Base-by-base conservation (phyloP, 2,797 vertebrate genomes). In the Sebastolobus altivelis region DNA sequence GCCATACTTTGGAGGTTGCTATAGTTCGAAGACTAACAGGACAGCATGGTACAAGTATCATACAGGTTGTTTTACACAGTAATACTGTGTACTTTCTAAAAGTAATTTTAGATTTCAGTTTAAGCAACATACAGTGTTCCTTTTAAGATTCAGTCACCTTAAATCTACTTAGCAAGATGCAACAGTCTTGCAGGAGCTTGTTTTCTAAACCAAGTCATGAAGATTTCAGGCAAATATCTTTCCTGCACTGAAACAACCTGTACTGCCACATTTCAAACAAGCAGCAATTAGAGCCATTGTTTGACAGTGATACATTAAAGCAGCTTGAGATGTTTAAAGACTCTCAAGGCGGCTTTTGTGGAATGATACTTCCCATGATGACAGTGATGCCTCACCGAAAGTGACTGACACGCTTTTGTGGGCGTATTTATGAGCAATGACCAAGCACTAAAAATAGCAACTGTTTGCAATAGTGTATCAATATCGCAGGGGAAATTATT, bases 1-100 rank as follows among this genome's bases (percentile, higher is more conserved):
- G 88, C 88, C 87, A 90, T 84, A 88, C 88, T 92, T 92, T 91
- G 86, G 88, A 94, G 90, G 93, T 91, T 91, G 86, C 86, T 82
- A 85, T 77, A 86, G 90, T 88, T 90, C 77, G 67, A 79, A 87
- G 52, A 67, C 79, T 69, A 78, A 81, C 13, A 43, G 58, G 72
- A 73, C 37, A 43, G 29, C 56, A 60, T 59, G 35, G 25, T 33
- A 40, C 29, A 74, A 25, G 54, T 40, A 16, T 25, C 54, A 8
- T 22, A 35, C 16, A 61, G 1, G 25, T 5, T 16, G 6, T 60
- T 70, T 75, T 35, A 59, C n/a, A 37, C 68, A 22, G 16, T 43
- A 11, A 52, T 31, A 33, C 38, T 25, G 29, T 37, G 8, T 33
- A 10, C 25, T 62, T 72, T 70, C 31, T 25, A n/a, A n/a, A 35